A percentile compares a stretch with the other conserved stretches of the same genome.
These are phyloP conservation scores for zebrafish (Danio rerio) DNA, from an alignment of 2,113 vertebrate genomes.

Conservation along the genomic window DNA sequence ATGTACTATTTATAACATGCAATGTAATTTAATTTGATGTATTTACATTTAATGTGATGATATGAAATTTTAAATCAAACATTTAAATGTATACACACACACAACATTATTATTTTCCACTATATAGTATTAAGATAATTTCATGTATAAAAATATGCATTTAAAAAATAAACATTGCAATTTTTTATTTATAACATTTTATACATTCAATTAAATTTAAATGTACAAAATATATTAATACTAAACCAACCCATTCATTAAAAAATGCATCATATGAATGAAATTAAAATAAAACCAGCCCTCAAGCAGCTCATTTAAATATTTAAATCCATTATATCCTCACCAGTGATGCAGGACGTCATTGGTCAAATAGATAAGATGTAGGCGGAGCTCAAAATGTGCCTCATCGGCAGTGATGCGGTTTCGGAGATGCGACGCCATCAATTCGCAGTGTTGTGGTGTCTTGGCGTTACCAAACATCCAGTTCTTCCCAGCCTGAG, in stretches of 20 bases:
- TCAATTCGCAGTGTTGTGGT: constrained; percentile 90
- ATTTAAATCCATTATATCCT: not conserved
- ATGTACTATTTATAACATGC: not conserved
- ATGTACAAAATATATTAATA: too few relatives aligned
- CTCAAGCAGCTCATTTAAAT: not conserved
- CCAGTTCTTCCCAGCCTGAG: constrained; percentile 97
- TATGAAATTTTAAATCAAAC: too few relatives aligned
- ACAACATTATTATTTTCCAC: too few relatives aligned
- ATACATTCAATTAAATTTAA: too few relatives aligned
- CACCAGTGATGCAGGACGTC: constrained; percentile 97
- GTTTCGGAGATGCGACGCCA: constrained; percentile 94
- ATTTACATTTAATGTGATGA: too few relatives aligned
- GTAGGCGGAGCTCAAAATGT: constrained; percentile 92
- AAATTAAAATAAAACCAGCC: not conserved
- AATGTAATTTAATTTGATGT: not conserved
- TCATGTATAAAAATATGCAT: too few relatives aligned
- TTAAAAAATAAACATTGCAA: too few relatives aligned
- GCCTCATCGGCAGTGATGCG: constrained; percentile 88
- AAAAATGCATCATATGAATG: not conserved
- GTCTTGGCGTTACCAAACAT: constrained; percentile 97
- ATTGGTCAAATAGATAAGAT: constrained; percentile 97
- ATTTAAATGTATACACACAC: too few relatives aligned
- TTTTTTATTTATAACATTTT: too few relatives aligned
- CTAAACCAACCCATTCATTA: too few relatives aligned
- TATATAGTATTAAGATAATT: too few relatives aligned